These are phyloP conservation scores for Araneus ventricosus DNA, from an alignment of 1,140 invertebrate genomes.

Conservation along the genomic window DNA sequence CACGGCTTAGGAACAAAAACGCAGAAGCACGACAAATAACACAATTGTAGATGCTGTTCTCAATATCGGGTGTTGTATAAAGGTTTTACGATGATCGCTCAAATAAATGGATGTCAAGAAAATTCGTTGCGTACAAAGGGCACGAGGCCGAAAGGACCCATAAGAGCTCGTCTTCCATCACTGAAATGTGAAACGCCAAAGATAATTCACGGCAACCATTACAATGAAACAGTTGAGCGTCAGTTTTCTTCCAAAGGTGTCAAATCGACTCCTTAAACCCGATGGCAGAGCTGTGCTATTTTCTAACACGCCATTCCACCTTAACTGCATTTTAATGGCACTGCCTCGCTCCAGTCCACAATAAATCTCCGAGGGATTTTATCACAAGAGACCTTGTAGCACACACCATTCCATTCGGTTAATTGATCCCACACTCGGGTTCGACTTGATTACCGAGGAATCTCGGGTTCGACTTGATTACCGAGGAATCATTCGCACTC, in stretches of 20 bases:
- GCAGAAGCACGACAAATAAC: too few species aligned
- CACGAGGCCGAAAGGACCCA: too few species aligned
- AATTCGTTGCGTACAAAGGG: too few species aligned
- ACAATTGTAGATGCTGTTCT: too few species aligned
- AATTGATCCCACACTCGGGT: not conserved
- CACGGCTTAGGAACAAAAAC: too few species aligned
- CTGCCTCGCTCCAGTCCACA: too few species aligned
- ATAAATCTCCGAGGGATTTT: not conserved
- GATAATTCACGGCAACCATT: too few species aligned
- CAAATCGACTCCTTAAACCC: not conserved
- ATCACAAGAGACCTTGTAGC: not conserved
- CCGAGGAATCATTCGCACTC: not conserved
- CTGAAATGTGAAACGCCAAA: not conserved
- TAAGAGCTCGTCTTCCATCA: too few species aligned
- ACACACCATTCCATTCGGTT: not conserved
- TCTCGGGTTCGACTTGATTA: not conserved
- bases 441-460: not conserved
- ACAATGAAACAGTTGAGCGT: too few species aligned
- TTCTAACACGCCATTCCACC: not conserved
- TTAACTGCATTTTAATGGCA: constrained; percentile 27
- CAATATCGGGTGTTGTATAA: too few species aligned
- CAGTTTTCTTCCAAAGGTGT: not conserved
- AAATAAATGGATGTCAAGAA: too few species aligned
- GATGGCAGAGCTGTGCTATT: not conserved
- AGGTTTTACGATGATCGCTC: too few species aligned